Conservation (phyloP, 2,797 vertebrate species). For the Characodon lateralis region DNA sequence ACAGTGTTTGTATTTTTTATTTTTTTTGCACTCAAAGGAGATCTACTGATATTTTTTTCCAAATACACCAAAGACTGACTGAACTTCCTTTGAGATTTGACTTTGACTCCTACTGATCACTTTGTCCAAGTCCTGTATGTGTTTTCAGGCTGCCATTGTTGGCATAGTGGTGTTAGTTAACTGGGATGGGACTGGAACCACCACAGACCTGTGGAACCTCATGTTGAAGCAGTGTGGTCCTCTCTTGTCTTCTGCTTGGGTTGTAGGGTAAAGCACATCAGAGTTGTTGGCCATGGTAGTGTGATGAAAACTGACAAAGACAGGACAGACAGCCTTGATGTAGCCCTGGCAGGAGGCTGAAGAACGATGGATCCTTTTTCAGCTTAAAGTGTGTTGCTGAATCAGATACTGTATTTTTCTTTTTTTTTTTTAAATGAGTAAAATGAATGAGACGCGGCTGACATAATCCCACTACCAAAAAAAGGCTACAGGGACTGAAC, state of each 20-base stretch:
- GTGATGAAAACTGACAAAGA: constrained; percentile 39
- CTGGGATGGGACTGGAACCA: constrained; percentile 81
- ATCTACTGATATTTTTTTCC: constrained; percentile 78
- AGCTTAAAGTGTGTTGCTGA: constrained; percentile 39
- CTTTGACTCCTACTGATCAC: constrained; percentile 76
- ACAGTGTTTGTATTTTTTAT: constrained; percentile 61
- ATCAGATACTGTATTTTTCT: constrained; percentile 52
- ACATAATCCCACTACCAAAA: constrained; percentile 52
- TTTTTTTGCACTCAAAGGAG: constrained; percentile 78
- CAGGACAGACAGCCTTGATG: constrained; percentile 60
- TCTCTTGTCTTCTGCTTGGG: constrained; percentile 16
- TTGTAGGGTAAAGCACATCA: constrained; percentile 15
- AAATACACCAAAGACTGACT: constrained; percentile 66
- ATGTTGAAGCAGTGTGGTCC: constrained; percentile 56
- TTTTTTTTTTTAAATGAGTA: constrained; percentile 29
- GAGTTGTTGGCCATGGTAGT: constrained; percentile 6
- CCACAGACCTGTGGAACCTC: constrained; percentile 71
- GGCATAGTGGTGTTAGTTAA: constrained; percentile 48
- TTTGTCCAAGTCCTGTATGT: constrained; percentile 59
- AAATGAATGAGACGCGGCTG: constrained; percentile 33
- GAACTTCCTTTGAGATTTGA: constrained; percentile 69
- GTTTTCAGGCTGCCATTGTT: constrained; percentile 40
- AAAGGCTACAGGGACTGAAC: constrained; percentile 74
- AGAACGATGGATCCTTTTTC: constrained; percentile 36
- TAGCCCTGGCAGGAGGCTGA: constrained; percentile 44